Base-by-base conservation (phyloP, 37 sponge, comb jelly and placozoan genomes). In the Diacarnus erythraeanus region DNA sequence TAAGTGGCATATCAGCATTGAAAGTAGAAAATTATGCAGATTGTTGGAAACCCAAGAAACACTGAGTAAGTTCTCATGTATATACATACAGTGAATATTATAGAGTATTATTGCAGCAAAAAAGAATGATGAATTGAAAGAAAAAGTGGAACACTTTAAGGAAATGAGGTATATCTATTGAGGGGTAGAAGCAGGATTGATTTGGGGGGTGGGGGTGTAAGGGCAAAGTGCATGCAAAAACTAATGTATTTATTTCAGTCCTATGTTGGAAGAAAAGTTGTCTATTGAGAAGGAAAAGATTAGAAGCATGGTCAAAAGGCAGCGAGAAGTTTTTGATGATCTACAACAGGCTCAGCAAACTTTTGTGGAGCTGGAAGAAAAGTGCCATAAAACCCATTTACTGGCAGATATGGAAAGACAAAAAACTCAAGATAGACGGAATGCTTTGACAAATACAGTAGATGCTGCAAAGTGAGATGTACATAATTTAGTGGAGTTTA, bases 51-150 rank as follows among this genome's bases (percentile, higher is more conserved):
- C 64, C 0, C 41, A 84, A 18, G 57, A 42, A 34, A 30, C 71
- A 23, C 40, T 59, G 35, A 41, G 84, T 84, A 83, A 57, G 58
- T 54, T 12, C 23, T 9, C 12, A 6, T 31, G 9, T 33, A 6
- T 31, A 10, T 31, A 69, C 3, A 18, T 35, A 17, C 21, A 8
- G 4, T 69, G 37, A 47, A 8, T 20, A 69, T 17, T 8, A 17
- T 69, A 3, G 4, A 36, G 34, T 33, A 5, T 10, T 36, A 9
- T 29, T 69, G 69, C 31, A 84, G 82, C 21, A 30, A 71, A 60
- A 23, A 59, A 61, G 59, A 87, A 87, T 81, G 77, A 22, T 61
- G 47, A 85, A 59, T 67, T 90, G 43, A 64, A 78, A 69, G 51
- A 67, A 23, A 64, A 71, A 39, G 88, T 82, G 61, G 64, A 70